Percentiles rank a stretch among this genome's conserved stretches.
These are phyloP conservation scores for Reticulitermes speratus DNA, from an alignment of 1,140 invertebrate genomes.

Conservation along the genomic window DNA sequence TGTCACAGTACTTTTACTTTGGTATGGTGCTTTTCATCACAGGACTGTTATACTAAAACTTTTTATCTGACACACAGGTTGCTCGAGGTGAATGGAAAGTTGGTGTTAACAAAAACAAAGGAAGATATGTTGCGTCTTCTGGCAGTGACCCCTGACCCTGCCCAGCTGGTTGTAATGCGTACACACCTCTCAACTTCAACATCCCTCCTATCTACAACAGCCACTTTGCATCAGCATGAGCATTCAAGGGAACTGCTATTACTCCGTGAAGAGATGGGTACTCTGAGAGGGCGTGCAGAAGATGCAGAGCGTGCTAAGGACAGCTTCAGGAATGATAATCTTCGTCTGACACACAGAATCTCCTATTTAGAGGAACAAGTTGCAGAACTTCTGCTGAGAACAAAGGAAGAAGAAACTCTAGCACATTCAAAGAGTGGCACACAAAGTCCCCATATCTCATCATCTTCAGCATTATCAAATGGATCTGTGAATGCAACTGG, in stretches of 20 bases:
- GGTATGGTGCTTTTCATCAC: too few relatives aligned
- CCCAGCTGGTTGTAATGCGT: constrained; percentile 58
- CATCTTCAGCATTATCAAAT: background rate
- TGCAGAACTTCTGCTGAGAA: constrained; percentile 56
- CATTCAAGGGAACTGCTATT: constrained; percentile 43
- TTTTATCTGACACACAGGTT: constrained; percentile 54
- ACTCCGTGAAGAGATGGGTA: constrained; percentile 54
- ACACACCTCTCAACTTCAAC: constrained; percentile 42
- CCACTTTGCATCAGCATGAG: constrained; percentile 38
- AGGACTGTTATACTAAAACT: too few relatives aligned
- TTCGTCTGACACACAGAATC: constrained; percentile 80
- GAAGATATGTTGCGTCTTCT: constrained; percentile 68
- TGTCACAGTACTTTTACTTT: too few relatives aligned
- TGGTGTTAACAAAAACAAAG: constrained; percentile 65
- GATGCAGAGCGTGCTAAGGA: constrained; percentile 62
- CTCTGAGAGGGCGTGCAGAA: constrained; percentile 57
- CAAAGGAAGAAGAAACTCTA: background rate
- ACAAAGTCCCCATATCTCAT: background rate
- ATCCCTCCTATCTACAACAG: constrained; percentile 33
- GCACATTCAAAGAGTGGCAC: background rate
- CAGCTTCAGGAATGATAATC: constrained; percentile 70
- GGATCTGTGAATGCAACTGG: background rate
- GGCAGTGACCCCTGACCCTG: constrained; percentile 43
- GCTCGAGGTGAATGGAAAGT: constrained; percentile 80
- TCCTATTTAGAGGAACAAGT: constrained; percentile 88